These are phyloP conservation scores for Macaria notata DNA, from an alignment of 2,888 invertebrate species.

Conservation along the genomic window DNA sequence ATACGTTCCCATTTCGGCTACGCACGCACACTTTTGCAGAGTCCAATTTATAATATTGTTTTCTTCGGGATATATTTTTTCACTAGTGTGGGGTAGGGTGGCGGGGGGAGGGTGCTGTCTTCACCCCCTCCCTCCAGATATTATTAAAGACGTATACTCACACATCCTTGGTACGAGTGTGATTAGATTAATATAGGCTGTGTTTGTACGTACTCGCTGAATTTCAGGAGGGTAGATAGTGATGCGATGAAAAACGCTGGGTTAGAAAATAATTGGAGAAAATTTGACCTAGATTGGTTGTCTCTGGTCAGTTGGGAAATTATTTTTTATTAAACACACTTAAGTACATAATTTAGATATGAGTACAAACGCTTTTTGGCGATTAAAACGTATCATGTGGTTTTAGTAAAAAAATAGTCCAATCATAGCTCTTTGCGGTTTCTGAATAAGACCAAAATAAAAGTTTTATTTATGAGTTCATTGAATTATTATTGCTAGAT, in stretches of 20 bases:
- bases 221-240: constrained; percentile 37
- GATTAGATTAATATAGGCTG: constrained; percentile 79
- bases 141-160: constrained; percentile 82
- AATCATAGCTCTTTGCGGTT: no score
- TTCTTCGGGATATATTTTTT: constrained; percentile 81
- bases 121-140: constrained; percentile 59
- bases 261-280: constrained; percentile 29
- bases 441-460: no score
- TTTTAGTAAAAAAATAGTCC: no score
- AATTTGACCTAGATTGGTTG: no score
- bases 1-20: constrained; percentile 56
- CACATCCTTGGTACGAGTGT: constrained; percentile 77
- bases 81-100: constrained; percentile 68
- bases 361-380: no score
- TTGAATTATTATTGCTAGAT: no score
- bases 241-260: constrained; percentile 37
- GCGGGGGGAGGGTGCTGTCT: constrained; percentile 32
- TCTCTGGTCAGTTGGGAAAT: no score
- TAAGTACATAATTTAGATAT: no score
- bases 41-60: constrained; percentile 82
- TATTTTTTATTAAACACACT: no score
- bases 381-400: no score
- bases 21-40: constrained; percentile 53
- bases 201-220: constrained; percentile 36
- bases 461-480: no score